phyloP scores from a whole-genome alignment of 2,113 vertebrate genomes.

The Thinocorus orbignyianus region DNA sequence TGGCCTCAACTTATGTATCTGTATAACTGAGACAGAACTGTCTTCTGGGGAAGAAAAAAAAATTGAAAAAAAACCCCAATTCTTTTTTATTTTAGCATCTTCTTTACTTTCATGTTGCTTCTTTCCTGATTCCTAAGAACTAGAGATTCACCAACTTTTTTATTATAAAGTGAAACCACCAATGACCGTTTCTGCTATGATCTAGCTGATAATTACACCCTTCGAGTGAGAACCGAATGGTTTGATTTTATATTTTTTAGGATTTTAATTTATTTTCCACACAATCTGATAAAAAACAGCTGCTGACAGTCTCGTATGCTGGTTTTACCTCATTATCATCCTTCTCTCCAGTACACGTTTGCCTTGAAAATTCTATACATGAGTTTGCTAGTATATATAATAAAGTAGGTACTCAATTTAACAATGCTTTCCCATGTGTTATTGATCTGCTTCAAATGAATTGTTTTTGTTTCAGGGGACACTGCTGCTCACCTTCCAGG shows the following conservation, averaged over 20 bases:
- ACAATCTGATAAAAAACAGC: background rate
- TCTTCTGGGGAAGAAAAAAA: background rate
- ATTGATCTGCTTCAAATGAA: background rate
- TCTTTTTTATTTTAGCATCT: background rate
- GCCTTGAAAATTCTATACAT: background rate
- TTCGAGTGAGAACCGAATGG: background rate
- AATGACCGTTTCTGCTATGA: background rate
- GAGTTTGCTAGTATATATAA: background rate
- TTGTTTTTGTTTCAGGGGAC: background rate
- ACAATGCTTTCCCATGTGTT: background rate
- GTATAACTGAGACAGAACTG: background rate
- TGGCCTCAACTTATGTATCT: background rate
- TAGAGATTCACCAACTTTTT: background rate
- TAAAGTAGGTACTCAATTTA: background rate
- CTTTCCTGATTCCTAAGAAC: background rate
- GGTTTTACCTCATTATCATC: background rate
- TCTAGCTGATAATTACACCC: background rate
- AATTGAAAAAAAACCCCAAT: no score
- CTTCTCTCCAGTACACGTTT: background rate
- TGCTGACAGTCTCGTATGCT: background rate
- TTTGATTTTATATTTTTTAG: background rate
- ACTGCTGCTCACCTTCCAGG: background rate
- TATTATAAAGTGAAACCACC: background rate
- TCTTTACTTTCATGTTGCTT: background rate
- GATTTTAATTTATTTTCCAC: background rate